phyloP scores from a whole-genome alignment of 2,113 vertebrate species.

The Chlorodrepanis virens region DNA sequence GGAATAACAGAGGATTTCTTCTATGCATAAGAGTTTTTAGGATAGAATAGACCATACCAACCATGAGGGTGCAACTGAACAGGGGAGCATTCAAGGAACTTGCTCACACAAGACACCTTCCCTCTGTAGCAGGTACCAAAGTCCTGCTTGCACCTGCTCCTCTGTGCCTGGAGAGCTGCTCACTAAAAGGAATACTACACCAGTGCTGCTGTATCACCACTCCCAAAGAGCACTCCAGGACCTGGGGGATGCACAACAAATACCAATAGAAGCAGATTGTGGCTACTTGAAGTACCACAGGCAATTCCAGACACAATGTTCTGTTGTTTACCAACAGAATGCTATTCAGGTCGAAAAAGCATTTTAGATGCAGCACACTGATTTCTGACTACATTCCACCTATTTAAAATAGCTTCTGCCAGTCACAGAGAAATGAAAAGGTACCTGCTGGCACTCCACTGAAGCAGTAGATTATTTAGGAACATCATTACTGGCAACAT shows the following conservation, averaged over 20 bases:
- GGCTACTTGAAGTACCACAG: not conserved
- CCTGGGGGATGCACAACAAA: not conserved
- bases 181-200: not conserved
- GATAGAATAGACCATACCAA: not conserved
- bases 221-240: not conserved
- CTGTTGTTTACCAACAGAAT: not conserved
- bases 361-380: not conserved
- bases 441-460: not conserved
- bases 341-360: not conserved
- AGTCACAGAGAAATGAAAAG: not conserved
- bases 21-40: not conserved
- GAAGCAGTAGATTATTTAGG: slow-evolving; percentile 16
- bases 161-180: not conserved
- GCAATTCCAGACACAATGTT: not conserved
- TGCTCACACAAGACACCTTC: not conserved
- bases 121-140: not conserved
- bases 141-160: not conserved
- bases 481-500: not conserved
- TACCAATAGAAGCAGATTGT: not conserved
- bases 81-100: not conserved
- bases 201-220: not conserved
- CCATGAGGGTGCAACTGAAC: not conserved
- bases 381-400: not conserved
- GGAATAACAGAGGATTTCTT: not conserved
- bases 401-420: not conserved